phyloP scores from a whole-genome alignment of 2,113 vertebrate genomes.

The Myrmophylax atrothorax region DNA sequence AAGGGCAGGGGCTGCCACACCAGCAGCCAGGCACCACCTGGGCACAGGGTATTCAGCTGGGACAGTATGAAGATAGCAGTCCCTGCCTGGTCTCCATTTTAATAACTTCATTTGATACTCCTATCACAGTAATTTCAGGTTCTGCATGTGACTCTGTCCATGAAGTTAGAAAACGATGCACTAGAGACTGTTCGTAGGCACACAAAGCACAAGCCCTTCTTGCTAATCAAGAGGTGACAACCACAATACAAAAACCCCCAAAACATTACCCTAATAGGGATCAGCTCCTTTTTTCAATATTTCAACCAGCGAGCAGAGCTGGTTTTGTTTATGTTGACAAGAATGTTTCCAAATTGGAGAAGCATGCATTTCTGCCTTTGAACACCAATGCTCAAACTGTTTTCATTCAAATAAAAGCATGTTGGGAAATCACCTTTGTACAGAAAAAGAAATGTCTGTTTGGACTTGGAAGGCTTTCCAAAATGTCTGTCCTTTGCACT shows the following conservation, averaged over 20 bases:
- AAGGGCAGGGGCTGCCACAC: not conserved
- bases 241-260: not conserved
- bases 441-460: not conserved
- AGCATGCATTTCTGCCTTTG: not conserved
- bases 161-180: not conserved
- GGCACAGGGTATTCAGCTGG: not conserved
- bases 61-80: not conserved
- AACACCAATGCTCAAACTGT: not conserved
- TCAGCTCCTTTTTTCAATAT: not conserved
- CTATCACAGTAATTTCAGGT: not conserved
- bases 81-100: not conserved
- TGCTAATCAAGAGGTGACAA: not conserved
- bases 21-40: not conserved
- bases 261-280: not conserved
- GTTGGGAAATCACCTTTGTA: constrained; percentile 1
- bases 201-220: not conserved
- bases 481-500: not conserved
- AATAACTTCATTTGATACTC: not conserved
- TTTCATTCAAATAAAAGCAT: not conserved
- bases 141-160: not conserved
- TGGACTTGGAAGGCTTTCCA: not conserved
- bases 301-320: not conserved
- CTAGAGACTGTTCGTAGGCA: not conserved
- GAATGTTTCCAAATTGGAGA: not conserved
- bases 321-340: not conserved